These are phyloP conservation scores for Chaunax sp. DNA, from an alignment of 2,797 vertebrate species.

Conservation along the genomic window DNA sequence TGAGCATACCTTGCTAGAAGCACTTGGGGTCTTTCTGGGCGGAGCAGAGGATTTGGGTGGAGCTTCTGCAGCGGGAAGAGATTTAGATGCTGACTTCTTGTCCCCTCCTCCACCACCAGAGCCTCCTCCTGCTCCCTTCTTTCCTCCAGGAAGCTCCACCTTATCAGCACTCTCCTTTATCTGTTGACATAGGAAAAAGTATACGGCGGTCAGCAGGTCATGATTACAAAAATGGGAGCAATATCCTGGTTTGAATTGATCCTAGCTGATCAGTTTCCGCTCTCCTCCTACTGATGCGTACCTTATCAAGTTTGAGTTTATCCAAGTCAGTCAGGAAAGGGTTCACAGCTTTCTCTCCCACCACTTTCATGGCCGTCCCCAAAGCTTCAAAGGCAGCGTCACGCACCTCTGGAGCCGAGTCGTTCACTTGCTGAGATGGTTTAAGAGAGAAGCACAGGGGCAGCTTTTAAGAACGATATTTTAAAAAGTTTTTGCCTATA, in stretches of 20 bases:
- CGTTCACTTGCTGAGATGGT: slow-evolving; percentile 92
- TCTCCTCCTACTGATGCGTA: slow-evolving; percentile 59
- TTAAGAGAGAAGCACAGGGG: not conserved
- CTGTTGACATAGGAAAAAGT: slow-evolving; percentile 69
- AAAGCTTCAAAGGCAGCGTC: slow-evolving; percentile 98
- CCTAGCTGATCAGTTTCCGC: not conserved
- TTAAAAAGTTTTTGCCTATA: not conserved
- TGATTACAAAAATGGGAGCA: accelerated
- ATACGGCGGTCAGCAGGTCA: not conserved
- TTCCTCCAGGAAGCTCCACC: slow-evolving; percentile 89
- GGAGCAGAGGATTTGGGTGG: slow-evolving; percentile 80
- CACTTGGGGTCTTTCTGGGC: slow-evolving; percentile 83
- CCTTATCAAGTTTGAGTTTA: slow-evolving; percentile 97
- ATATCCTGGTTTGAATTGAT: not conserved
- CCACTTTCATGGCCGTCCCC: slow-evolving; percentile 95
- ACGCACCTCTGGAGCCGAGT: slow-evolving; percentile 95
- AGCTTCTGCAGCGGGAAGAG: slow-evolving; percentile 78
- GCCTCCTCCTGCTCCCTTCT: slow-evolving; percentile 78
- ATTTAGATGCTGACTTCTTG: slow-evolving; percentile 87
- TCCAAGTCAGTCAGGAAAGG: slow-evolving; percentile 94
- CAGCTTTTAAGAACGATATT: not conserved
- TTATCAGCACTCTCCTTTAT: slow-evolving; percentile 97
- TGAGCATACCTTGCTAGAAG: slow-evolving; percentile 83
- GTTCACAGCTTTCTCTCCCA: slow-evolving; percentile 97
- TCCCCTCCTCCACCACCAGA: slow-evolving; percentile 80